A percentile compares a stretch with the other conserved stretches of the same genome.
Conservation (phyloP, 2,113 vertebrate species). For the Aythya baeri region DNA sequence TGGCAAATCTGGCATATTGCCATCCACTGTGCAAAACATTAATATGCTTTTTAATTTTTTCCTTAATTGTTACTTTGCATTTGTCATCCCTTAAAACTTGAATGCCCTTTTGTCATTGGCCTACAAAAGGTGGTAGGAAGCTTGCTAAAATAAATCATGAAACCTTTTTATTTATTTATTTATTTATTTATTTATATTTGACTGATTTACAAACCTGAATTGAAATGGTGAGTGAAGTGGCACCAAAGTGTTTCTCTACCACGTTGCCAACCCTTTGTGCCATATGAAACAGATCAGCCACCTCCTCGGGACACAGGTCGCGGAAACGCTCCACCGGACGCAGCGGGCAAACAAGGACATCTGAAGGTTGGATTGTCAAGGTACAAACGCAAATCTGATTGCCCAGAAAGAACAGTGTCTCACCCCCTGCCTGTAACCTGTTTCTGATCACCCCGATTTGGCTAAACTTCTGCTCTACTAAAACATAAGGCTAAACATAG, state of each 20-base stretch:
- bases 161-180: neutral
- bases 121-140: neutral
- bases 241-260: constrained; percentile 88
- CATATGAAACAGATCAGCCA: constrained; percentile 84
- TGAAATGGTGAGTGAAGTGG: constrained; percentile 88
- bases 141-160: constrained; percentile 17
- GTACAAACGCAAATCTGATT: neutral
- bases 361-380: constrained; percentile 78
- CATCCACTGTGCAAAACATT: neutral
- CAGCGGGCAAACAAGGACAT: constrained; percentile 90
- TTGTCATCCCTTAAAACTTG: neutral
- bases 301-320: constrained; percentile 86
- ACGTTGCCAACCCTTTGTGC: constrained; percentile 83
- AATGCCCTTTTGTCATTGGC: neutral
- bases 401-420: neutral
- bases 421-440: neutral
- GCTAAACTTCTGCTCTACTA: neutral
- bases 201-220: constrained; percentile 81
- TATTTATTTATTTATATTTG: neutral
- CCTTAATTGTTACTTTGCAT: neutral
- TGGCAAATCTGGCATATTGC: neutral
- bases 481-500: neutral
- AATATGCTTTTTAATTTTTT: neutral
- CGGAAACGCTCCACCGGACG: constrained; percentile 85
- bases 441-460: neutral